These are phyloP conservation scores for Lasius fuliginosus DNA, from an alignment of 2,888 invertebrate species.

Conservation along the genomic window DNA sequence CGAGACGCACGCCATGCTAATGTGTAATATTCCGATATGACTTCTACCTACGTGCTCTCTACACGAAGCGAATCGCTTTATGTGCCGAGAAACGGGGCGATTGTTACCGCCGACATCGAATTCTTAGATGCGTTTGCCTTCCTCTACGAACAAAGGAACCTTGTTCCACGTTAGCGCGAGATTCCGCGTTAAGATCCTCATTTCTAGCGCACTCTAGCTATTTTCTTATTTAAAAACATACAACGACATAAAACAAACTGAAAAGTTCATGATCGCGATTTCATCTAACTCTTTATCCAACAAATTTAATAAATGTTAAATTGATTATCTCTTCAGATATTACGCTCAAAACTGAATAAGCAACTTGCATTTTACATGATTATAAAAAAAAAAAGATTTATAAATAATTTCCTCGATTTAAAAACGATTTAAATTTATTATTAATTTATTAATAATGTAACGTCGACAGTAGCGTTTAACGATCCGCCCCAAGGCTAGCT, in stretches of 20 bases:
- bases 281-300: neutral
- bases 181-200: neutral
- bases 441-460: constrained; percentile 1
- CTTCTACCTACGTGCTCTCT: constrained; percentile 53
- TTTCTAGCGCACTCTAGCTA: neutral
- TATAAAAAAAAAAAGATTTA: neutral
- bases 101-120: neutral
- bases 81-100: neutral
- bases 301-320: constrained; percentile 1
- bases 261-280: neutral
- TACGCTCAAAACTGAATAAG: neutral
- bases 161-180: constrained; percentile 8
- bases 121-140: constrained; percentile 8
- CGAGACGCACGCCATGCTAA: constrained; percentile 55
- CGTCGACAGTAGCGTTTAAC: no score
- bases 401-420: neutral
- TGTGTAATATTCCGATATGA: constrained; percentile 66
- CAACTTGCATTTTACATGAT: neutral
- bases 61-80: constrained; percentile 19
- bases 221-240: neutral
- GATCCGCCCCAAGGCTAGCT: neutral
- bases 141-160: constrained; percentile 24
- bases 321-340: neutral
- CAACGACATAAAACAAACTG: neutral
- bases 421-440: neutral